phyloP scores from a whole-genome alignment of 2,113 vertebrate species.

The Gavia stellata region DNA sequence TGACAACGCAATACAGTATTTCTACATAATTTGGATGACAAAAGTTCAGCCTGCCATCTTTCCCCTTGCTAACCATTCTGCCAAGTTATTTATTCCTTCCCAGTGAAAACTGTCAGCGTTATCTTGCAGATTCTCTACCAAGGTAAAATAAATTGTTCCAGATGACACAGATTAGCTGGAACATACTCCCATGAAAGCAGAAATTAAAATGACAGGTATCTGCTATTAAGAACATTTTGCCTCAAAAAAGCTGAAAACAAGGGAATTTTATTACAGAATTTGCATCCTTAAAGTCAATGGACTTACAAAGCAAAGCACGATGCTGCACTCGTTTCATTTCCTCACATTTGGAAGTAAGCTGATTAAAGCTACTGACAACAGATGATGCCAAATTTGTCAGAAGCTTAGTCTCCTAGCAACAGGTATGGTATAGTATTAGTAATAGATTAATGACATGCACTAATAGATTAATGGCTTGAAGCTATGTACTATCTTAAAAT shows the following conservation, averaged over 20 bases:
- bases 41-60: not conserved
- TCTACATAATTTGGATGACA: not conserved
- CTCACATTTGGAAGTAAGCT: conserved; percentile 74
- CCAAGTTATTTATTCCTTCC: not conserved
- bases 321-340: conserved; percentile 4
- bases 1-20: not conserved
- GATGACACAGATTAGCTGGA: not conserved
- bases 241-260: not conserved
- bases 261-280: not conserved
- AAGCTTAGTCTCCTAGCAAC: conserved; percentile 85
- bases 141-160: not conserved
- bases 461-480: conserved; percentile 29
- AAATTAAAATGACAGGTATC: not conserved
- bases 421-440: conserved; percentile 68
- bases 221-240: not conserved
- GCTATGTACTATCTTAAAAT: not conserved
- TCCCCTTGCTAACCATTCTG: not conserved
- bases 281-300: not conserved
- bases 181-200: not conserved
- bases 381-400: conserved; percentile 78
- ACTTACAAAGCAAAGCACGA: not conserved
- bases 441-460: conserved; percentile 27
- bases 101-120: not conserved
- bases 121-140: not conserved
- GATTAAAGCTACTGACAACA: conserved; percentile 80